Base-by-base conservation (phyloP, 2,888 invertebrate genomes). In the Sarcophaga variegata region DNA sequence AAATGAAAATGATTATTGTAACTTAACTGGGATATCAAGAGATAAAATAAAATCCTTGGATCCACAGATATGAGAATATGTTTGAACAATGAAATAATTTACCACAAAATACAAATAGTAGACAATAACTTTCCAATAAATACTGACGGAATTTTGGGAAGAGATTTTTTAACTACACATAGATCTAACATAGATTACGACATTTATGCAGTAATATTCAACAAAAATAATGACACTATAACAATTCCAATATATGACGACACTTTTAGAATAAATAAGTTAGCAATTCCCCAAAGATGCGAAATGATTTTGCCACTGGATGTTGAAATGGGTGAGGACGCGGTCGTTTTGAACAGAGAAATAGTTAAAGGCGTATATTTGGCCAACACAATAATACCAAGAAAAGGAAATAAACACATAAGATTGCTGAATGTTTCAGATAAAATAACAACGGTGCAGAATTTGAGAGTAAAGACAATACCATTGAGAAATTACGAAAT, bases 1-100 rank as follows among this genome's bases (percentile, higher is more conserved):
- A 49, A n/a, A 67, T 69, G 49, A 54, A 3, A 69, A 49, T 49
- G 69, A 49, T 47, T 69, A 27, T 27, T 27, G 25, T 27, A 27
- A 27, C 2, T 27, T 27, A 27, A 27, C 25, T 27, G 25, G 25
- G 4, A 3, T 27, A 27, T 27, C 66, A 6, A 27, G 11, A 0
- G 27, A 67, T 66, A 14, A 11, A n/a, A 67, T 67, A 27, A 67
- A 67, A 67, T 67, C 37, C 37, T 67, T 67, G 66, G 66, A 17
- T 67, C 5, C 27, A 37, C 27, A 6, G 27, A 37, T 37, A 37
- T 37, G 27, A 37, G 0, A 37, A 37, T 37, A 37, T 37, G 6
- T 6, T n/a, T 62, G 62, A 6, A 62, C 4, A 62, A 62, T 62
- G 62, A 62, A 62, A 20, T 62, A 62, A 62, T 62, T 62, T 20